phyloP scores from a whole-genome alignment of 2,113 vertebrate species.

The Gobius niger region DNA sequence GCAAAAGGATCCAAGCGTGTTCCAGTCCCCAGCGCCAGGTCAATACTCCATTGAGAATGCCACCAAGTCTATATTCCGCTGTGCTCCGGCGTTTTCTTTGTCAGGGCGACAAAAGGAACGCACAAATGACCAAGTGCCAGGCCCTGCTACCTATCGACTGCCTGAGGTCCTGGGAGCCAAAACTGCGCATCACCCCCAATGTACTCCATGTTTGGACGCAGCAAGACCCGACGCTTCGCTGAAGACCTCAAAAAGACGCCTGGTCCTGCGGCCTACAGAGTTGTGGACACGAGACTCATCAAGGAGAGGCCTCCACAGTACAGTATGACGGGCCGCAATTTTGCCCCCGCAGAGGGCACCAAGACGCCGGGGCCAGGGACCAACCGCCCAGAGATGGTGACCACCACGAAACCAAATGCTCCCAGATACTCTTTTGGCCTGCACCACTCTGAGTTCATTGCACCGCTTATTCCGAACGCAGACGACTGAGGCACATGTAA shows the following conservation, averaged over 20 bases:
- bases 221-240: constrained; percentile 72
- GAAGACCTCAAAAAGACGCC: constrained; percentile 85
- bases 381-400: constrained; percentile 75
- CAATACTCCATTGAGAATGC: constrained; percentile 80
- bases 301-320: constrained; percentile 79
- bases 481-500: no score
- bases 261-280: constrained; percentile 82
- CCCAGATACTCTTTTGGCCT: constrained; percentile 84
- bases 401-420: constrained; percentile 54
- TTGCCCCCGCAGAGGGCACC: constrained; percentile 67
- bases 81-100: constrained; percentile 78
- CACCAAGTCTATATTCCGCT: constrained; percentile 56
- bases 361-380: constrained; percentile 83
- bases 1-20: constrained; percentile 46
- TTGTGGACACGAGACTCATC: constrained; percentile 76
- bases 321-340: constrained; percentile 81
- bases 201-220: constrained; percentile 80
- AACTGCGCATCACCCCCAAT: constrained; percentile 76
- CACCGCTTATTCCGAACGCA: constrained; percentile 57
- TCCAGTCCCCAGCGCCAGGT: constrained; percentile 84
- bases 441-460: constrained; percentile 81
- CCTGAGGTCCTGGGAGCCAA: constrained; percentile 81
- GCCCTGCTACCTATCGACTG: constrained; percentile 82
- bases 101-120: constrained; percentile 69
- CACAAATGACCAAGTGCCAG: constrained; percentile 70